Base-by-base conservation (phyloP, 1,140 invertebrate species). In the Drosophila asahinai region DNA sequence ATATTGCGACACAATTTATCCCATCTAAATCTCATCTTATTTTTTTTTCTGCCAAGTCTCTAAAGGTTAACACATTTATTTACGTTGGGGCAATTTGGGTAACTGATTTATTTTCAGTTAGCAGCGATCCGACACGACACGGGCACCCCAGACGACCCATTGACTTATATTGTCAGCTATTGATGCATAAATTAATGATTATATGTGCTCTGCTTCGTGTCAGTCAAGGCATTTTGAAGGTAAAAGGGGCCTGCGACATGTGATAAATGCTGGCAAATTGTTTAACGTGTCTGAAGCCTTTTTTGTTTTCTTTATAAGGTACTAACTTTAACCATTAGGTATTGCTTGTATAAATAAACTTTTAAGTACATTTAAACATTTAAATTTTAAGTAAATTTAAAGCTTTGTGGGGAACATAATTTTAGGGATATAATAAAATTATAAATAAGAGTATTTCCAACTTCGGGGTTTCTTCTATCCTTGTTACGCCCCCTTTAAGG, bases 101-200 rank as follows among this genome's bases (percentile, higher is more conserved):
- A 80, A 70, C 68, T 89, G 86, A 89, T 87, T 89, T 89, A 89
- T 90, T 90, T 87, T 87, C 77, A 90, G 86, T 89, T 75, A 78
- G 68, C 66, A 59, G 68, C 73, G 54, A 64, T 77, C 61, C 58
- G 67, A 68, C 54, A 40, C 77, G 62, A 68, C 54, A 40, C 77
- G 62, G 81, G 58, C 63, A 68, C 72, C 83, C 77, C 77, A 89
- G 83, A 86, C 81, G 84, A 90, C 86, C 86, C 82, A 86, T 86
- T 89, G 84, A 89, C 84, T 90, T 89, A 89, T 86, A 80, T 90
- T 89, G 84, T 89, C 84, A 89, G 84, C 81, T 84, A 89, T 90
- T 89, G 84, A 90, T 86, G 86, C 84, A 89, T 89, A 90, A 89
- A 89, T 89, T 90, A 89, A 89, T 89, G 84, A 89, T 90, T 89